These are phyloP conservation scores for Telmatherina bonti DNA, from an alignment of 2,797 vertebrate species.

Conservation along the genomic window DNA sequence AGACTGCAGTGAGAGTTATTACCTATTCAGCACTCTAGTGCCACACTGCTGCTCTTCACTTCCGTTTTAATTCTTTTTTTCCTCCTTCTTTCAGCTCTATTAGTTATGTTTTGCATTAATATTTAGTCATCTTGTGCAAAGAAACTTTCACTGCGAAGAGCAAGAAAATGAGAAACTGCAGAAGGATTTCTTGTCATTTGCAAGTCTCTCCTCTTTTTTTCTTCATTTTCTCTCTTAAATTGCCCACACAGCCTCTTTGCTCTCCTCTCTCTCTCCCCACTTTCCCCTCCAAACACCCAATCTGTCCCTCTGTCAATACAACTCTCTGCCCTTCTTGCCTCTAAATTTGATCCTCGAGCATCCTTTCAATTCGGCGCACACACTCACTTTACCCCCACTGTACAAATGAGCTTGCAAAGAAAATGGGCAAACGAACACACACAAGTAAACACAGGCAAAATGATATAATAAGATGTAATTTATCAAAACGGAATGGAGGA, in stretches of 20 bases:
- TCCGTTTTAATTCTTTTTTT: constrained; percentile 14
- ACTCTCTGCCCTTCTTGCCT: constrained; percentile 31
- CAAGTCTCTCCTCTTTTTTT: constrained; percentile 19
- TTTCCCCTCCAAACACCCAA: constrained; percentile 26
- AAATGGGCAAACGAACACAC: constrained; percentile 44
- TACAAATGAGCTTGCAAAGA: constrained; percentile 32
- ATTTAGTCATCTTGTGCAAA: constrained; percentile 20
- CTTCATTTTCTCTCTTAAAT: constrained; percentile 31
- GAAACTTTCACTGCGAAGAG: constrained; percentile 5
- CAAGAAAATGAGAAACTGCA: constrained; percentile 19
- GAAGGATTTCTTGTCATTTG: constrained; percentile 34
- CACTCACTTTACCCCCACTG: no score
- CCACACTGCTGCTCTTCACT: constrained; percentile 11
- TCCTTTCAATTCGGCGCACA: constrained; percentile 28
- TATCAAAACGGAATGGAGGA: constrained; percentile 51
- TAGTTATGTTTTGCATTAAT: constrained; percentile 26
- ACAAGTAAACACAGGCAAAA: constrained; percentile 57
- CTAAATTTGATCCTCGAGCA: constrained; percentile 43
- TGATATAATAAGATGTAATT: constrained; percentile 52
- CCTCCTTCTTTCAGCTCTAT: constrained; percentile 14
- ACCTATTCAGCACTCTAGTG: constrained; percentile 23
- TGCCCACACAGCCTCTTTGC: constrained; percentile 10
- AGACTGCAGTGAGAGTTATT: constrained; percentile 41
- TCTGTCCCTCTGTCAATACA: constrained; percentile 34
- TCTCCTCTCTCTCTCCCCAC: background rate